phyloP scores from a whole-genome alignment of 2,888 invertebrate species.

The Barypeithes pellucidus region DNA sequence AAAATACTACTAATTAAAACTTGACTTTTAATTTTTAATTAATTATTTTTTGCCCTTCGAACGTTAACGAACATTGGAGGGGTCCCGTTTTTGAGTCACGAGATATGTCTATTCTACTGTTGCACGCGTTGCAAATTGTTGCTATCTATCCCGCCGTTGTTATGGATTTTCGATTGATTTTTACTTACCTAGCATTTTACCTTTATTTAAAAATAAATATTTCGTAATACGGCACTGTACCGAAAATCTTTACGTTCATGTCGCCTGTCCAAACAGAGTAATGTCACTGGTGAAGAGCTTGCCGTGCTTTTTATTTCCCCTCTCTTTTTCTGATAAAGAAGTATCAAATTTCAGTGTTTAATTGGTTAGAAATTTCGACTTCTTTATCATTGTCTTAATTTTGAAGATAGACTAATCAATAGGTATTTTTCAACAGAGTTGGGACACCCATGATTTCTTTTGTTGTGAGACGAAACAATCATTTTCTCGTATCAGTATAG shows the following conservation, averaged over 20 bases:
- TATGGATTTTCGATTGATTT: too few species aligned
- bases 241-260: conserved; percentile 63
- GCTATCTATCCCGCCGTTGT: too few species aligned
- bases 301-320: conserved; percentile 46
- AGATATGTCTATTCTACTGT: too few species aligned
- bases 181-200: too few species aligned
- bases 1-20: too few species aligned
- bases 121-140: too few species aligned
- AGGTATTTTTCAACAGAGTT: conserved; percentile 24
- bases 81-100: too few species aligned
- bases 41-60: too few species aligned
- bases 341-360: conserved; percentile 60
- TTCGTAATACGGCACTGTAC: conserved; percentile 59
- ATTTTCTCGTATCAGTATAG: too few species aligned
- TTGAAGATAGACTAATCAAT: conserved; percentile 42
- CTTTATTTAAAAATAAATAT: too few species aligned
- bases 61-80: too few species aligned
- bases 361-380: conserved; percentile 50
- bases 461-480: neutral
- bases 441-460: conserved; percentile 5
- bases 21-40: too few species aligned
- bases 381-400: conserved; percentile 50
- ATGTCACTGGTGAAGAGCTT: conserved; percentile 62
- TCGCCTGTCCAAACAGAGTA: conserved; percentile 65
- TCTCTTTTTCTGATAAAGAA: conserved; percentile 57